phyloP scores from a whole-genome alignment of 2,113 vertebrate species.

The Anoplopoma fimbria region DNA sequence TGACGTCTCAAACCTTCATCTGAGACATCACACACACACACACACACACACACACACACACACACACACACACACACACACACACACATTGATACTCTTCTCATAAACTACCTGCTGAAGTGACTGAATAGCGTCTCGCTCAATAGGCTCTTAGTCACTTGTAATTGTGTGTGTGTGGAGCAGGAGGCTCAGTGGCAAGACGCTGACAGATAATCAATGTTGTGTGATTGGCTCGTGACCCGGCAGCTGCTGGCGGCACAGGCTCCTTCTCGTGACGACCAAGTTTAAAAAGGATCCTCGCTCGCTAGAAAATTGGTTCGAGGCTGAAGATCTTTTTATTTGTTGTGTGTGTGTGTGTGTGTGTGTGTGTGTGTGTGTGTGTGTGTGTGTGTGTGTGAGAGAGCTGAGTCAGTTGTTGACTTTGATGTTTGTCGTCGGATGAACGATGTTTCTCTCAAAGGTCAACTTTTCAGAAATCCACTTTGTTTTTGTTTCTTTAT shows the following conservation, averaged over 20 bases:
- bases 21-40: background rate
- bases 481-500: background rate
- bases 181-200: background rate
- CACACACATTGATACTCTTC: no score
- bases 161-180: background rate
- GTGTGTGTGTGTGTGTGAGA: background rate
- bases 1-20: background rate
- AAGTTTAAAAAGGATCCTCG: conserved; percentile 3
- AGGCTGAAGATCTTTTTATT: conserved; percentile 12
- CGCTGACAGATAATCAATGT: conserved; percentile 54
- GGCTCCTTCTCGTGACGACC: conserved; percentile 41
- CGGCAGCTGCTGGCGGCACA: background rate
- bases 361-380: background rate
- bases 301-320: conserved; percentile 27
- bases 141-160: conserved; percentile 10
- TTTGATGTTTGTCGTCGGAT: background rate
- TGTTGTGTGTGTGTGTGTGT: background rate
- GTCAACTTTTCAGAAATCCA: background rate
- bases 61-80: conserved; percentile 1
- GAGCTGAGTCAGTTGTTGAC: conserved; percentile 1
- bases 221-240: conserved; percentile 57
- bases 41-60: background rate
- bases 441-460: conserved; percentile 2
- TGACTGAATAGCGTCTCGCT: background rate
- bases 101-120: background rate